Base-by-base conservation (phyloP, 2,113 vertebrate genomes). In the Colinus virginianus region DNA sequence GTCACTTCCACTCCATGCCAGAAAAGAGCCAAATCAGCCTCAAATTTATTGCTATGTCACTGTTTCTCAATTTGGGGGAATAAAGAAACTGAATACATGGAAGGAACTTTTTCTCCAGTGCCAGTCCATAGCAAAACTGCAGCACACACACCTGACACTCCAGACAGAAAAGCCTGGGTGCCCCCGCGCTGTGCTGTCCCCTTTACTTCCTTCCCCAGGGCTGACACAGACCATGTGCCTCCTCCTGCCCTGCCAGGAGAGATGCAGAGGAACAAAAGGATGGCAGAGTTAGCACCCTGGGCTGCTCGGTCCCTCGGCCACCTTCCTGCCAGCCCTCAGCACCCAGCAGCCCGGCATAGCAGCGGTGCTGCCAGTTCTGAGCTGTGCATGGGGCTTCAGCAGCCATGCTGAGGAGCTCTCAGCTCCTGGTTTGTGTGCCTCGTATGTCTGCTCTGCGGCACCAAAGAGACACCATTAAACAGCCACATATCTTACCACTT, bases 401-500 rank as follows among this genome's bases (percentile, higher is more conserved):
- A 84, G 87, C 90, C 74, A 45, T 72, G 74, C 84, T 1, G 17
- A 75, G 36, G 83, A 90, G 71, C 42, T 36, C 53, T 53, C 74
- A 4, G 81, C 0, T 28, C 81, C 53, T 21, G 56, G 78, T 93
- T 63, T 16, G 0, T 71, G 87, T 64, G 53, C 80, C 18, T 66
- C 25, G 2, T 20, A 17, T 68, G 81, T 77, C 91, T 93, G 87
- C 87, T 95, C 51, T n/a, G 48, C 18, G 21, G 48, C 80, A 87
- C 91, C 94, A 59, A 87, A 80, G 71, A 95, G 78, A 78, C 68
- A 90, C 74, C 78, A 36, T 78, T 51, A 84, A 95, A 94, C 88
- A 94, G 82, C 76, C 69, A 90, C 85, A 72, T 53, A 94, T 71
- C 93, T 95, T 91, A 90, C 90, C 80, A 81, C 90, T 95, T 88